phyloP scores from a whole-genome alignment of 2,113 vertebrate species.

The Gopherus evgoodei region DNA sequence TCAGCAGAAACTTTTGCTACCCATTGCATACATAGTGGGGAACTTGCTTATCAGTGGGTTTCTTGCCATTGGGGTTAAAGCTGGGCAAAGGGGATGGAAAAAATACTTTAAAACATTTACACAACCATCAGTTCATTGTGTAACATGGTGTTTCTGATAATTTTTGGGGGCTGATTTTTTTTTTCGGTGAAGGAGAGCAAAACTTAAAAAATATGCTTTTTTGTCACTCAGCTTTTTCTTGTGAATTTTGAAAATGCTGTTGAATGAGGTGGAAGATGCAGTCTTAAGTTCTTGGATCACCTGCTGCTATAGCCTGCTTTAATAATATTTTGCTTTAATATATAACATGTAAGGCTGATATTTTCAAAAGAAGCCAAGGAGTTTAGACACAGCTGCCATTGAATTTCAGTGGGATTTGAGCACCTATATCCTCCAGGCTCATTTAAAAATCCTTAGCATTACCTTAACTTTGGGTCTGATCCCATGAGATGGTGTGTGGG shows the following conservation, averaged over 20 bases:
- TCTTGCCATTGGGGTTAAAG: background rate
- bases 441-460: no score
- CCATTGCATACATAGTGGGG: background rate
- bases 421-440: no score
- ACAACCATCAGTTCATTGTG: background rate
- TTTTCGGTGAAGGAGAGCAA: background rate
- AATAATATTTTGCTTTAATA: no score
- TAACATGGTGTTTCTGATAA: background rate
- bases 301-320: no score
- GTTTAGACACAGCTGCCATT: no score
- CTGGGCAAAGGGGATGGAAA: background rate
- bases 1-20: background rate
- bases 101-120: background rate
- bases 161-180: background rate
- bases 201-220: background rate
- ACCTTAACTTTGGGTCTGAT: no score
- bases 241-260: background rate
- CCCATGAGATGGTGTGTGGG: no score
- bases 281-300: no score
- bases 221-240: background rate
- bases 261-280: background rate
- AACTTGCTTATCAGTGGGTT: conserved; percentile 15
- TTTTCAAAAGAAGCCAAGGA: no score
- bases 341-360: no score
- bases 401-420: no score